A percentile compares a stretch with the other conserved stretches of the same genome.
Conservation (phyloP, 2,888 invertebrate genomes). For the Lepidocyrtinus sp. region DNA sequence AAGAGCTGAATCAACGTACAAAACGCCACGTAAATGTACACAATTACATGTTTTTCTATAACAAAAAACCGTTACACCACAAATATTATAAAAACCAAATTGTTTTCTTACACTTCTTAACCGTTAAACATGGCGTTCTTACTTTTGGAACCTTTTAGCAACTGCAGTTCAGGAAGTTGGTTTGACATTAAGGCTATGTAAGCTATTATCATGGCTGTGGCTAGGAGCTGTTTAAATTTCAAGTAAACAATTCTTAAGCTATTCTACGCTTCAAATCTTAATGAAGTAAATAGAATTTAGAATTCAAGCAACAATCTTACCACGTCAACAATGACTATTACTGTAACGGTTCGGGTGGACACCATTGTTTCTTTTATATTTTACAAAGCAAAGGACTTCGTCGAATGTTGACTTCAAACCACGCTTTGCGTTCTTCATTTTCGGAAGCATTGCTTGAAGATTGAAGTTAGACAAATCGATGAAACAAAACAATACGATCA, state of each 20-base stretch:
- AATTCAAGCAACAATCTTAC: slow-evolving; percentile 8
- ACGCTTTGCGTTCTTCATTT: no score
- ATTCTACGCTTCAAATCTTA: not conserved
- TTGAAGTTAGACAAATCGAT: no score
- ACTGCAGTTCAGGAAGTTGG: slow-evolving; percentile 24
- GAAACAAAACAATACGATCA: no score
- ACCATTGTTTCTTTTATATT: no score
- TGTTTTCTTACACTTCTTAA: not conserved
- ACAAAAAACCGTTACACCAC: not conserved
- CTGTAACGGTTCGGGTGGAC: not conserved
- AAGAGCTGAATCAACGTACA: slow-evolving; percentile 11
- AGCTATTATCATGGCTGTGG: slow-evolving; percentile 8
- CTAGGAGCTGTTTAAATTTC: slow-evolving; percentile 23
- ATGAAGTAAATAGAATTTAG: not conserved
- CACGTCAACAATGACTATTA: slow-evolving; percentile 23
- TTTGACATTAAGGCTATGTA: slow-evolving; percentile 32
- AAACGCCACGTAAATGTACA: slow-evolving; percentile 21
- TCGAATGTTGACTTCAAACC: not conserved
- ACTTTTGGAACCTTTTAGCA: slow-evolving; percentile 36
- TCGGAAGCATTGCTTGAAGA: no score
- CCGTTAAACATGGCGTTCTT: not conserved
- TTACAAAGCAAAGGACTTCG: not conserved
- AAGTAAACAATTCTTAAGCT: not conserved
- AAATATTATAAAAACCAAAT: not conserved
- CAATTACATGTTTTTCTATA: slow-evolving; percentile 17